Evolutionary conservation across 1,140 invertebrate species (phyloP).

Genomic region (Mesaphorura yosii): DNA sequence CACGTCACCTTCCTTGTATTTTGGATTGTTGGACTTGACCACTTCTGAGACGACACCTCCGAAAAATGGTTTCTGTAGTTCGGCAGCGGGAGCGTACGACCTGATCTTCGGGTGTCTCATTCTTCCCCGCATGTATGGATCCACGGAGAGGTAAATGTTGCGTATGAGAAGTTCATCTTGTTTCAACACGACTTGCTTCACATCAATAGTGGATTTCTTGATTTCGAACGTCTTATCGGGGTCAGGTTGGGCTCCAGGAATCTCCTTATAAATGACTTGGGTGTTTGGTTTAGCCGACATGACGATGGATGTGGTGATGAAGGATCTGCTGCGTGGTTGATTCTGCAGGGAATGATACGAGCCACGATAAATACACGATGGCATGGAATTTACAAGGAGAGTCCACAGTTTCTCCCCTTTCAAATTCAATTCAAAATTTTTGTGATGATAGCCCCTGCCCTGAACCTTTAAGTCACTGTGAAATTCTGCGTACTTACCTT

Average conservation of each 20-base stretch:
- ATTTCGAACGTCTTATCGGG: conserved; percentile 6
- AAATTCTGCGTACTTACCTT: not conserved
- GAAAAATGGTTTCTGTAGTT: not conserved
- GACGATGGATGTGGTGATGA: too few relatives aligned
- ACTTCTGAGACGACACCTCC: conserved; percentile 1
- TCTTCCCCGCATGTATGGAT: conserved; percentile 2
- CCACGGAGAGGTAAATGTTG: not conserved
- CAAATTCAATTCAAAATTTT: too few relatives aligned
- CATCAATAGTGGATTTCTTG: not conserved
- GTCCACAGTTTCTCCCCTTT: too few relatives aligned
- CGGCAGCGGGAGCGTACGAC: conserved; percentile 1
- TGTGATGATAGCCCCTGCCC: too few relatives aligned
- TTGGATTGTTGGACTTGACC: not conserved
- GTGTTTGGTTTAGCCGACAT: too few relatives aligned
- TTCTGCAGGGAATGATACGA: too few relatives aligned
- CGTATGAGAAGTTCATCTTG: not conserved
- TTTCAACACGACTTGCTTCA: not conserved
- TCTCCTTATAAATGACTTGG: conserved; percentile 7
- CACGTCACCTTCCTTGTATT: conserved; percentile 5
- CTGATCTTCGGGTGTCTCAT: not conserved
- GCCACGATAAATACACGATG: too few relatives aligned
- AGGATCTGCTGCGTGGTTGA: too few relatives aligned
- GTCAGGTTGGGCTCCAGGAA: conserved; percentile 1
- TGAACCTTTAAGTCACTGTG: too few relatives aligned
- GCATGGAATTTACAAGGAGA: too few relatives aligned